Conservation (phyloP, 2,797 vertebrate genomes). For the Cyclopterus lumpus region DNA sequence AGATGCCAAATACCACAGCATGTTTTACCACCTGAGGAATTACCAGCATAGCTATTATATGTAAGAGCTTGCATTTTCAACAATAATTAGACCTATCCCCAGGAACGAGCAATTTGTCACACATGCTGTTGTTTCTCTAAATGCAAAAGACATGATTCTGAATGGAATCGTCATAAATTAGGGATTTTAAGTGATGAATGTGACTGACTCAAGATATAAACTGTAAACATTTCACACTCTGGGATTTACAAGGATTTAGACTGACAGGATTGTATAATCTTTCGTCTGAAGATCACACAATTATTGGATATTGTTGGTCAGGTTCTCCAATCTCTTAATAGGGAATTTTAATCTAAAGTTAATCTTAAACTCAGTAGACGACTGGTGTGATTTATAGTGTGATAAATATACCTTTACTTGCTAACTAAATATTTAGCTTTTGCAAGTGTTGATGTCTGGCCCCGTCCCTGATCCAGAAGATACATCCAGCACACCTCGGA, state of each 20-base stretch:
- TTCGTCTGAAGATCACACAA: not conserved
- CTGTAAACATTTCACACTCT: constrained; percentile 13
- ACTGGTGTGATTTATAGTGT: not conserved
- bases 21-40: not conserved
- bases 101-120: not conserved
- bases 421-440: not conserved
- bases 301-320: not conserved
- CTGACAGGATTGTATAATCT: constrained; percentile 20
- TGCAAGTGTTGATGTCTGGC: constrained; percentile 11
- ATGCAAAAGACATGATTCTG: not conserved
- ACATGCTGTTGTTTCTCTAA: not conserved
- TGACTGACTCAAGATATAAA: not conserved
- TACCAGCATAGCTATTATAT: not conserved
- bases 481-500: constrained; percentile 30
- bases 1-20: not conserved
- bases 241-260: constrained; percentile 21
- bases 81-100: not conserved
- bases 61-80: not conserved
- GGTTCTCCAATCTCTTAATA: not conserved
- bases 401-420: not conserved
- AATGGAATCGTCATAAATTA: not conserved
- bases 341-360: not conserved
- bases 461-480: constrained; percentile 29
- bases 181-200: constrained; percentile 6
- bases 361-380: not conserved